phyloP scores from a whole-genome alignment of 2,797 vertebrate genomes.

The Tolypeutes matacus region DNA sequence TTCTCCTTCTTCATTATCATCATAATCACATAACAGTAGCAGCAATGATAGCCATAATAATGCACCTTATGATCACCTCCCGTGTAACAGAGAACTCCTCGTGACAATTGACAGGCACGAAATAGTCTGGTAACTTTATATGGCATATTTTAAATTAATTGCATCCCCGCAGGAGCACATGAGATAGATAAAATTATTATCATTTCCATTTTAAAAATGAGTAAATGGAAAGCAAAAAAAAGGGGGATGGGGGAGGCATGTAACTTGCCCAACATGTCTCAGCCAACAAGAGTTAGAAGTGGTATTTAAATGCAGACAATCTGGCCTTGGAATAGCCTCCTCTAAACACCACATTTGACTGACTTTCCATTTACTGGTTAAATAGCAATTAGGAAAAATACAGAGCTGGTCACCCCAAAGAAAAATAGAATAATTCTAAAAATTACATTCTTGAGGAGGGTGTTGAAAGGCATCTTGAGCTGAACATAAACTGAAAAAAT shows the following conservation, averaged over 20 bases:
- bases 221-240: not conserved
- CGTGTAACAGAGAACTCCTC: not conserved
- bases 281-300: not conserved
- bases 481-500: conserved; percentile 68
- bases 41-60: not conserved
- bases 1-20: not conserved
- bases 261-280: conserved; percentile 8
- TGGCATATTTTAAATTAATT: not conserved
- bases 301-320: not conserved
- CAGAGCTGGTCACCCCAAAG: not conserved
- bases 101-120: too few species aligned
- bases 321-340: not conserved
- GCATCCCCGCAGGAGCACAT: not conserved
- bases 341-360: not conserved
- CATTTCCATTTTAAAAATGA: conserved; percentile 23
- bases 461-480: conserved; percentile 68
- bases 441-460: not conserved
- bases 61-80: not conserved
- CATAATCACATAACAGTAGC: not conserved
- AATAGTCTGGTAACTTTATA: too few species aligned
- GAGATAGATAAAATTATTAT: not conserved
- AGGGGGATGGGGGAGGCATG: too few species aligned
- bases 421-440: conserved; percentile 54
- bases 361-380: not conserved
- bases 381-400: not conserved